These are phyloP conservation scores for Monoplex corrugatus DNA, from an alignment of 2,888 invertebrate species.

Conservation along the genomic window DNA sequence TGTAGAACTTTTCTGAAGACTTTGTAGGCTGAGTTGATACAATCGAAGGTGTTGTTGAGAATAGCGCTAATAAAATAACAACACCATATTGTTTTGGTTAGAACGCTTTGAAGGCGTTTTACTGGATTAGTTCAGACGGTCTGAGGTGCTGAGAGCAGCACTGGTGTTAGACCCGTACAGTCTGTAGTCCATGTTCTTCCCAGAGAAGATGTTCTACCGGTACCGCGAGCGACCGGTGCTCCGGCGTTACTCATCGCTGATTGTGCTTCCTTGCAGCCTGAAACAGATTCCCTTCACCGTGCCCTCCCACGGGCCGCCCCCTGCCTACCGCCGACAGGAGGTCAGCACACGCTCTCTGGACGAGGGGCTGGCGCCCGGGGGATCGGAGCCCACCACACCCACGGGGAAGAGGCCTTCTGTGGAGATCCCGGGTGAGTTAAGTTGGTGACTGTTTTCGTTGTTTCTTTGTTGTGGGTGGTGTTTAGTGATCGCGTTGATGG, in stretches of 20 bases:
- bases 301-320: conserved; percentile 68
- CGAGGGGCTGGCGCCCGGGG: conserved; percentile 59
- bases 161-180: no score
- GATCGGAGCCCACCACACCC: conserved; percentile 75
- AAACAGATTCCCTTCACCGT: conserved; percentile 79
- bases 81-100: no score
- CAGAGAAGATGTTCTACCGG: conserved; percentile 48
- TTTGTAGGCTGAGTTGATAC: no score
- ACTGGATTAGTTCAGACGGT: no score
- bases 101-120: no score
- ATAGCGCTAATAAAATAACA: no score
- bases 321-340: conserved; percentile 59
- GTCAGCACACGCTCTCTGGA: conserved; percentile 60
- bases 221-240: conserved; percentile 52
- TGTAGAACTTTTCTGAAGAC: no score
- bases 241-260: conserved; percentile 69
- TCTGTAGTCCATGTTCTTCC: conserved; percentile 48
- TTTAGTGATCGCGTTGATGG: no score
- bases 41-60: no score
- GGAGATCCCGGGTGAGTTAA: conserved; percentile 74
- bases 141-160: no score
- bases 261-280: conserved; percentile 77
- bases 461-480: background rate
- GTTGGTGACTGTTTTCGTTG: background rate
- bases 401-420: conserved; percentile 75